phyloP scores from a whole-genome alignment of 2,113 vertebrate species.

The Noctilio leporinus region DNA sequence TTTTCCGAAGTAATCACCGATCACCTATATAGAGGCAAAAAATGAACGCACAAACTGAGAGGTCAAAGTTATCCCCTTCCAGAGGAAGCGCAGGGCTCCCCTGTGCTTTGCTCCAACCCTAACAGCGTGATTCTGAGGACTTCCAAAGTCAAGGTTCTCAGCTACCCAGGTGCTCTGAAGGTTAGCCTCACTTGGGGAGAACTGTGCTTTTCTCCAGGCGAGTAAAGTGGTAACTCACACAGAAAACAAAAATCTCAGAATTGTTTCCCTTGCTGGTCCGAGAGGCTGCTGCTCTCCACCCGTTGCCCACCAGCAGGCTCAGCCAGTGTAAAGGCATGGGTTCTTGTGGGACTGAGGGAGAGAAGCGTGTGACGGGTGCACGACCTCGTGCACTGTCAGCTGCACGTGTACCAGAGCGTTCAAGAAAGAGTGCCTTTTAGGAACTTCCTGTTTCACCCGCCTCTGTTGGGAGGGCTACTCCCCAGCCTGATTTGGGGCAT shows the following conservation, averaged over 20 bases:
- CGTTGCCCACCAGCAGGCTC: too few relatives aligned
- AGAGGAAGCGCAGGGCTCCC: background rate
- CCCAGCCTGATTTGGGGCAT: background rate
- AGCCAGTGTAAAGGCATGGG: too few relatives aligned
- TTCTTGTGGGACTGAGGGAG: background rate
- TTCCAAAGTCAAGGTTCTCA: background rate
- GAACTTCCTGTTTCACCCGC: background rate
- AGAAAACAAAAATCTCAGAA: background rate
- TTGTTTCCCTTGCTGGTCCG: background rate
- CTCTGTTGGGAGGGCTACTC: background rate
- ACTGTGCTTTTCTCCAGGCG: background rate
- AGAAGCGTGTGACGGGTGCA: background rate
- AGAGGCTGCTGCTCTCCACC: background rate
- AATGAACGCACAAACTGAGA: background rate
- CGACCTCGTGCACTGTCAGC: background rate
- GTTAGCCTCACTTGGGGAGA: background rate
- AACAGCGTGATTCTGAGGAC: background rate
- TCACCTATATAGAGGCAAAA: constrained; percentile 79
- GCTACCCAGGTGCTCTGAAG: background rate
- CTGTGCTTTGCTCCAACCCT: too few relatives aligned
- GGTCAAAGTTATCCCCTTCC: background rate
- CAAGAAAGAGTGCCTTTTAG: background rate
- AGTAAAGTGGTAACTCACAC: background rate
- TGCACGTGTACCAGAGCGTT: background rate
- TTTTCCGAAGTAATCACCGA: constrained; percentile 92